These are phyloP conservation scores for Hiodon alosoides DNA, from an alignment of 2,113 vertebrate species.

Conservation along the genomic window DNA sequence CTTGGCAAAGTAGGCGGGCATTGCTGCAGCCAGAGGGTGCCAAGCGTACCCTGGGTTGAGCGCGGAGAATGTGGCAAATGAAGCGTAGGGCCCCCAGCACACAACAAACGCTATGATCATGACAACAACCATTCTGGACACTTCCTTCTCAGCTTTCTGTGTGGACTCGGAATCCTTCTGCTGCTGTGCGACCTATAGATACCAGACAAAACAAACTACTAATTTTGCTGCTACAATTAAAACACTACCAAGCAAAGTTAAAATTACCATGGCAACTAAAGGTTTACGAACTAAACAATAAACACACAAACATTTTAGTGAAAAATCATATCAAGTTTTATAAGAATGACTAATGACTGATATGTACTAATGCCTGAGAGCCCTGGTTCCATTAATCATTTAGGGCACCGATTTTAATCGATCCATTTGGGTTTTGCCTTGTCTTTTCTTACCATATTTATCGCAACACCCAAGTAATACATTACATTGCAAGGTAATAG, in stretches of 20 bases:
- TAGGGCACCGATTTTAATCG: neutral
- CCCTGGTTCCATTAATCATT: neutral
- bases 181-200: constrained; percentile 61
- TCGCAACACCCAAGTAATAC: too few species aligned
- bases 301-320: too few species aligned
- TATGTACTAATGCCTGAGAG: too few species aligned
- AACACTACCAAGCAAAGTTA: too few species aligned
- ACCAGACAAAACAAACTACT: neutral
- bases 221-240: too few species aligned
- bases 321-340: too few species aligned
- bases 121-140: constrained; percentile 80
- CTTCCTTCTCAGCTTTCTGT: constrained; percentile 83
- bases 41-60: constrained; percentile 78
- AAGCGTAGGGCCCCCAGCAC: constrained; percentile 80
- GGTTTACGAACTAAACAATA: too few species aligned
- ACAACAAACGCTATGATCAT: constrained; percentile 69
- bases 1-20: constrained; percentile 84
- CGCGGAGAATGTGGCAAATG: constrained; percentile 73
- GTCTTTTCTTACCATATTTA: too few species aligned
- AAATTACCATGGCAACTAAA: too few species aligned
- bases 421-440: too few species aligned
- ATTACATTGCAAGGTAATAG: neutral
- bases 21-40: constrained; percentile 72
- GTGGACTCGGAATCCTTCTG: constrained; percentile 85
- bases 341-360: too few species aligned